Evolutionary conservation across 2,888 invertebrate genomes (phyloP), one percentile per base, ranked within the genome.

Genomic region (Dilophus febrilis): DNA sequence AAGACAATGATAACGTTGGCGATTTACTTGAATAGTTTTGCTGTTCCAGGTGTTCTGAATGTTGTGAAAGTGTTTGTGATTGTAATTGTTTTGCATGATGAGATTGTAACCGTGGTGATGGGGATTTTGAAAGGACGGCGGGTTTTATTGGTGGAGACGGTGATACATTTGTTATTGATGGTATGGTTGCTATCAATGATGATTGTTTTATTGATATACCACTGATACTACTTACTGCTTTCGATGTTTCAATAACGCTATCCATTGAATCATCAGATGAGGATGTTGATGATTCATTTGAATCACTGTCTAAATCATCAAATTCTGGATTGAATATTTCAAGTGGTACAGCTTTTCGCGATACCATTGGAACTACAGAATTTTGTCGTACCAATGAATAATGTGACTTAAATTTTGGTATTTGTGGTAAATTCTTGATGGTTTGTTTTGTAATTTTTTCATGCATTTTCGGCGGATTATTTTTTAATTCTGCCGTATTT

Each of bases 251-350:
- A 47, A 86, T 84, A 2, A 87, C 86, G 53, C 85, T 85, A 49
- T 85, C 85, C 2, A 82, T 75, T 3, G 86, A 86, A 55, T 86
- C 86, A 3, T 87, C 86, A 0, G 87, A 86, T 1, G 87, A 86
- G 11, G 63, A 58, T 11, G n/a, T n/a, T 1, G 86, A 86, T 11
- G 63, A 58, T 11, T 85, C 81, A 52, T 84, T 85, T 0, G 85
- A 86, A 56, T 88, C 88, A 52, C 86, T 87, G 56, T 88, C 88
- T 58, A 86, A 71, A 52, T 90, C 88, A 54, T 90, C 88, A 6
- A 81, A 85, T 53, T 86, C 88, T 2, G 88, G 88, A 62, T 90
- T 88, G 53, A 86, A 90, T 4, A 88, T 65, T 53, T 88, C 88
- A 41, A 87, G 59, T 2, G 84, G 78, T 53, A 86, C 67, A 2